phyloP scores from a whole-genome alignment of 2,797 vertebrate species.

The Ctenopoma kingsleyae region DNA sequence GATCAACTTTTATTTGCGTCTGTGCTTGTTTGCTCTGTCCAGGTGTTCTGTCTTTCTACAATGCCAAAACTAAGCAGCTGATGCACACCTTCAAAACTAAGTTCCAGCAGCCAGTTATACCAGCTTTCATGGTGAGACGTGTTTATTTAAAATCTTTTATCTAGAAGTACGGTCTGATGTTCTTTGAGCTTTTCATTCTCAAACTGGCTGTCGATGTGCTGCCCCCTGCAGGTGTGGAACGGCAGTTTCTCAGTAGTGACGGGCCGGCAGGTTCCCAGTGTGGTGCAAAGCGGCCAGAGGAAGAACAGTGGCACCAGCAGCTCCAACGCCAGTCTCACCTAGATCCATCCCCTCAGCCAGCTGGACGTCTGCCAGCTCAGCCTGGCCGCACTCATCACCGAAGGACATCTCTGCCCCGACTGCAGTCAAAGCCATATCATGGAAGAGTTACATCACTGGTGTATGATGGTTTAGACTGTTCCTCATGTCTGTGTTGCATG shows the following conservation, averaged over 20 bases:
- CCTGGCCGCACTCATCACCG: slow-evolving; percentile 31
- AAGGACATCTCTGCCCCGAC: slow-evolving; percentile 34
- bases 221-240: slow-evolving; percentile 91
- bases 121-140: slow-evolving; percentile 91
- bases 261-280: slow-evolving; percentile 92
- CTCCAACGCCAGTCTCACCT: slow-evolving; percentile 94
- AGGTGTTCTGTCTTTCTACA: slow-evolving; percentile 94
- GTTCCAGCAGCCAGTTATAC: slow-evolving; percentile 93
- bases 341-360: slow-evolving; percentile 54
- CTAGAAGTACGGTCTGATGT: background rate
- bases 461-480: slow-evolving; percentile 32
- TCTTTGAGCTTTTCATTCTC: background rate
- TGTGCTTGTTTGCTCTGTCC: slow-evolving; percentile 3
- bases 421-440: slow-evolving; percentile 43
- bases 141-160: background rate
- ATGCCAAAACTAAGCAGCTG: slow-evolving; percentile 90
- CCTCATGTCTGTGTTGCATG: slow-evolving; percentile 42
- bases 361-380: slow-evolving; percentile 28
- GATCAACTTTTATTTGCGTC: too few species aligned
- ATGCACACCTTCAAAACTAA: slow-evolving; percentile 94
- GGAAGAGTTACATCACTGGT: slow-evolving; percentile 56
- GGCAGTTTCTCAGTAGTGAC: slow-evolving; percentile 93
- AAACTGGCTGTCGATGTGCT: slow-evolving; percentile 4
- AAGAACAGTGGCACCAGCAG: slow-evolving; percentile 94
- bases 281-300: slow-evolving; percentile 91